Evolutionary conservation across 1,140 invertebrate genomes (phyloP).

Genomic region (Dinoponera quadriceps): DNA sequence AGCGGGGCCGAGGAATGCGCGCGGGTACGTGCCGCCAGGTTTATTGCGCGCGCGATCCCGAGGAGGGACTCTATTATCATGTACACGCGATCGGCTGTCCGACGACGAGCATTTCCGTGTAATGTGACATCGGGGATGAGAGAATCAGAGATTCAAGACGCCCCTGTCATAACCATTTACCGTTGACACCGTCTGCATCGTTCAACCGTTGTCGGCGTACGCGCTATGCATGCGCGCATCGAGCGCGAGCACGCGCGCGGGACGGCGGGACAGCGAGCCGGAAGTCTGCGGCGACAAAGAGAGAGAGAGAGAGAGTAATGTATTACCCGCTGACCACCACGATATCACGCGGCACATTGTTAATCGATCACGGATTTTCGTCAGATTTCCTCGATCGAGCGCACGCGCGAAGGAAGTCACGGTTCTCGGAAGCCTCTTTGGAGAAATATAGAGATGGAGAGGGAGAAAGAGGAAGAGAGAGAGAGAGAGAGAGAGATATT

Average conservation of each 20-base stretch:
- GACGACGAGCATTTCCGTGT: constrained; percentile 68
- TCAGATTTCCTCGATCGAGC: constrained; percentile 48
- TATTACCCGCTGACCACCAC: constrained; percentile 35
- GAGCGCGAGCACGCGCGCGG: constrained; percentile 45
- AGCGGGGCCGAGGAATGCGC: background rate
- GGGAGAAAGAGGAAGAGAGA: background rate
- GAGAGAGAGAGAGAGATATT: background rate
- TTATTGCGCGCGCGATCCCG: constrained; percentile 24
- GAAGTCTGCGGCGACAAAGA: constrained; percentile 48
- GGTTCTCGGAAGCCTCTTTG: constrained; percentile 20
- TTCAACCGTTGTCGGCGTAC: constrained; percentile 76
- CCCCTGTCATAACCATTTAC: constrained; percentile 81
- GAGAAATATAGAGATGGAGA: background rate
- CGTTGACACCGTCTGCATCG: constrained; percentile 81
- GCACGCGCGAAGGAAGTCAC: constrained; percentile 57
- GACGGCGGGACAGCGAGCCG: constrained; percentile 53
- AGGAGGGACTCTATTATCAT: constrained; percentile 35
- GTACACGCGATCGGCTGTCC: constrained; percentile 41
- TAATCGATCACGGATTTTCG: constrained; percentile 67
- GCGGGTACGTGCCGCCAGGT: background rate
- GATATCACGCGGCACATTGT: constrained; percentile 34
- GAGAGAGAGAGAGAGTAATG: constrained; percentile 9
- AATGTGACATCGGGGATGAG: constrained; percentile 75
- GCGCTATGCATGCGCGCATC: constrained; percentile 72
- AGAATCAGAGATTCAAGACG: constrained; percentile 80